These are phyloP conservation scores for Meloe dianella DNA, from an alignment of 2,888 invertebrate genomes.

Conservation along the genomic window DNA sequence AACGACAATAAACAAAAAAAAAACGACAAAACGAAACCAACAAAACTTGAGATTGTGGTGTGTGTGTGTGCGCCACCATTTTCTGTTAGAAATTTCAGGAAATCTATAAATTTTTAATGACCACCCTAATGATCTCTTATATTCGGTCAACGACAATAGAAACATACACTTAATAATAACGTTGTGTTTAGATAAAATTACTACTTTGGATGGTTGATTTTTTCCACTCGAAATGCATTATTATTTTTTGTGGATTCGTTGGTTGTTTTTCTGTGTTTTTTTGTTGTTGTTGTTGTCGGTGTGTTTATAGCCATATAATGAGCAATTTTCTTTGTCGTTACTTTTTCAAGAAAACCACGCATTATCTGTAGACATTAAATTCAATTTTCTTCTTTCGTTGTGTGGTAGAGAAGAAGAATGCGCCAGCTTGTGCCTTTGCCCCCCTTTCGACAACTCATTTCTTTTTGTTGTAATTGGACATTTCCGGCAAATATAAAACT, in stretches of 20 bases:
- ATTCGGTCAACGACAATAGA: constrained; percentile 42
- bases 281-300: constrained; percentile 35
- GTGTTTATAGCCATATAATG: constrained; percentile 42
- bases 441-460: not conserved
- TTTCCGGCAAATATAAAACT: constrained; percentile 19
- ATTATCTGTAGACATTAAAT: constrained; percentile 24
- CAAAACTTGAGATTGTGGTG: not conserved
- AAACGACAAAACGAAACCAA: not conserved
- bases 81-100: not conserved
- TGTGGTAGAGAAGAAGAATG: not conserved
- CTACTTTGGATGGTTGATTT: constrained; percentile 33
- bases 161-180: constrained; percentile 35
- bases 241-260: not conserved
- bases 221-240: not conserved
- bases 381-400: constrained; percentile 1
- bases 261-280: not conserved
- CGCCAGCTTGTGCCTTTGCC: too few species aligned
- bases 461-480: constrained; percentile 21
- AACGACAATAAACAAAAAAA: not conserved
- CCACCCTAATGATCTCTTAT: constrained; percentile 43
- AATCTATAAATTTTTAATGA: constrained; percentile 15
- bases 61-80: too few species aligned
- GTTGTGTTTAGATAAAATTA: constrained; percentile 36
- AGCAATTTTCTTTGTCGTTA: constrained; percentile 39
- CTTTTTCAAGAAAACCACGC: constrained; percentile 14